Evolutionary conservation across 2,113 vertebrate genomes (phyloP).

Genomic region (Phrynosoma blainvillii): DNA sequence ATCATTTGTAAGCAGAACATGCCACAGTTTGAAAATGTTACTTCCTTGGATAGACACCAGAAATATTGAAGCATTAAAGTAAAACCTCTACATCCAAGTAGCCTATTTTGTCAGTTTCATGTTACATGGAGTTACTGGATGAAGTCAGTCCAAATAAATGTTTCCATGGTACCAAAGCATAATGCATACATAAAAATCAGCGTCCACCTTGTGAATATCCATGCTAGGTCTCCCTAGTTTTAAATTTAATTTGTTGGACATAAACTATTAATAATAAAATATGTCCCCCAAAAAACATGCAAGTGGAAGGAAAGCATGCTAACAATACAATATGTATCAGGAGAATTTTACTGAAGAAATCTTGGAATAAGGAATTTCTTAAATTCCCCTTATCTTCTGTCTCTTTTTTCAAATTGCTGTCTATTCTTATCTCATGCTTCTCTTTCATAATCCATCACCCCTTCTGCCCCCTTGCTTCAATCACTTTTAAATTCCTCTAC

Average conservation of each 20-base stretch:
- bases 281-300: background rate
- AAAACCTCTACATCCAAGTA: background rate
- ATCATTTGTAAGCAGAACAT: background rate
- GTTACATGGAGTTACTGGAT: background rate
- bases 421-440: background rate
- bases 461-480: background rate
- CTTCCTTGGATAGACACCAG: background rate
- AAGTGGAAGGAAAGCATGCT: background rate
- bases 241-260: background rate
- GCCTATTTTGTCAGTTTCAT: background rate
- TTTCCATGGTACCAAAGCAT: conserved; percentile 16
- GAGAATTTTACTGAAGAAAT: background rate
- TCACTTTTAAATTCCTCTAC: background rate
- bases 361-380: background rate
- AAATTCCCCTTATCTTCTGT: background rate
- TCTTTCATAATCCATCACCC: background rate
- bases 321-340: background rate
- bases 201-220: background rate
- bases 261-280: background rate
- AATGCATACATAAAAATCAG: background rate
- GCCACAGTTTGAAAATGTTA: background rate
- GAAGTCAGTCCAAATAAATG: background rate
- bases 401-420: background rate
- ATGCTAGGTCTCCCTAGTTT: background rate
- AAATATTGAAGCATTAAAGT: background rate